Percentiles rank a stretch among this genome's conserved stretches.
Conservation (phyloP, 2,113 vertebrate genomes). For the Xiphophorus maculatus region DNA sequence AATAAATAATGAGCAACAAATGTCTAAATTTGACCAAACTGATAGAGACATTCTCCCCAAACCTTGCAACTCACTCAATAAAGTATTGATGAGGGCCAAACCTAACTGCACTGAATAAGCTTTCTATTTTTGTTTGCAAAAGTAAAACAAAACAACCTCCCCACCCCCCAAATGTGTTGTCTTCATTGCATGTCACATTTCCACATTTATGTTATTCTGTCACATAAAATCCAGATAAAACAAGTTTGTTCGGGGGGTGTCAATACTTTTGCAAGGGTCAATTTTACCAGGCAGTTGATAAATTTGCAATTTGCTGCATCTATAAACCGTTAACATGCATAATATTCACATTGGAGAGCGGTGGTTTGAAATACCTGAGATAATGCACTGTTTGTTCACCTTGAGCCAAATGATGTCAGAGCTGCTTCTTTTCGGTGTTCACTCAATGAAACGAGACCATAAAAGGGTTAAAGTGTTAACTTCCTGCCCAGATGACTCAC, state of each 20-base stretch:
- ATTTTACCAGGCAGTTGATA: neutral
- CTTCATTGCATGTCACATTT: too few species aligned
- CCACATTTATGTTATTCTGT: neutral
- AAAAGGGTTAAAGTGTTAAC: slow-evolving; percentile 10
- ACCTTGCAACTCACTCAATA: neutral
- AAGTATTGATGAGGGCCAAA: too few species aligned
- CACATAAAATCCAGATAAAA: neutral
- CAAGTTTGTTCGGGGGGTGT: neutral
- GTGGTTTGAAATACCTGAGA: neutral
- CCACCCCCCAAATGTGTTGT: too few species aligned
- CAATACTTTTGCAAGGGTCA: neutral
- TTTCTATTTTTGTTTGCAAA: neutral
- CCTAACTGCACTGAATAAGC: too few species aligned
- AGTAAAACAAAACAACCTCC: too few species aligned
- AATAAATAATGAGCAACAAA: neutral
- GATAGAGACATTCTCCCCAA: neutral
- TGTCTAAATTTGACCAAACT: neutral
- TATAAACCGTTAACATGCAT: neutral
- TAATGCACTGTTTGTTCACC: slow-evolving; percentile 1
- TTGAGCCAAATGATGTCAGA: slow-evolving; percentile 5
- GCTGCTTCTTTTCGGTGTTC: neutral
- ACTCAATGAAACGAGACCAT: slow-evolving; percentile 21
- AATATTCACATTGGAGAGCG: neutral
- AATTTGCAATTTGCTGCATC: neutral
- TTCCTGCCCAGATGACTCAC: neutral